Conservation (phyloP, 2,797 vertebrate species). For the Pristis pectinata region DNA sequence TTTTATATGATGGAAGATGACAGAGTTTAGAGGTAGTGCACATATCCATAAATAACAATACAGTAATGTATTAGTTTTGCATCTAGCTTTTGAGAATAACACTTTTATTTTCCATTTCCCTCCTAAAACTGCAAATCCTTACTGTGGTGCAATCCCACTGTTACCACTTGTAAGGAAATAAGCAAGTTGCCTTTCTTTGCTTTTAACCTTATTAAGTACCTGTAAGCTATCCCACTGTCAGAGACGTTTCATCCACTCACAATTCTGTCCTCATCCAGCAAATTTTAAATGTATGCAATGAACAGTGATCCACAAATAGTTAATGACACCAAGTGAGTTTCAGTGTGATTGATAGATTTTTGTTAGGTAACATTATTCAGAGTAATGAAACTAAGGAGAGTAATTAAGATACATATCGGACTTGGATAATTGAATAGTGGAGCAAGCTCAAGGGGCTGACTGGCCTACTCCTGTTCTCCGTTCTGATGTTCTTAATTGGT, state of each 20-base stretch:
- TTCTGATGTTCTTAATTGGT: background rate
- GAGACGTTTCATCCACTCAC: background rate
- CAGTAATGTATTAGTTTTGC: background rate
- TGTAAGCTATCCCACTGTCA: background rate
- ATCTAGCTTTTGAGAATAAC: background rate
- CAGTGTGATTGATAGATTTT: background rate
- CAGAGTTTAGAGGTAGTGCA: slow-evolving; percentile 41
- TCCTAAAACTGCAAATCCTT: background rate
- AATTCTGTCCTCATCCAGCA: background rate
- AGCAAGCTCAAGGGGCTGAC: background rate
- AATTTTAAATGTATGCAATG: background rate
- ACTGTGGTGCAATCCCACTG: background rate
- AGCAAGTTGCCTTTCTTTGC: background rate
- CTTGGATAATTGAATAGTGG: background rate
- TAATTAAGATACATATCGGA: background rate
- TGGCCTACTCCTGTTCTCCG: background rate
- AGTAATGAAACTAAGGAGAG: background rate
- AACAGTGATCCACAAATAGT: background rate
- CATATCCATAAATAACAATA: background rate
- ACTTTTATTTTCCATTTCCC: background rate
- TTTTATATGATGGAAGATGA: slow-evolving; percentile 38
- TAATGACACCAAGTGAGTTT: background rate
- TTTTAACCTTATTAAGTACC: no score
- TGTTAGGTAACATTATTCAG: background rate
- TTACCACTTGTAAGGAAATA: background rate